Evolutionary conservation across 2,797 vertebrate species (phyloP), one percentile per base, ranked within the genome.

Genomic region (Microchirus variegatus): DNA sequence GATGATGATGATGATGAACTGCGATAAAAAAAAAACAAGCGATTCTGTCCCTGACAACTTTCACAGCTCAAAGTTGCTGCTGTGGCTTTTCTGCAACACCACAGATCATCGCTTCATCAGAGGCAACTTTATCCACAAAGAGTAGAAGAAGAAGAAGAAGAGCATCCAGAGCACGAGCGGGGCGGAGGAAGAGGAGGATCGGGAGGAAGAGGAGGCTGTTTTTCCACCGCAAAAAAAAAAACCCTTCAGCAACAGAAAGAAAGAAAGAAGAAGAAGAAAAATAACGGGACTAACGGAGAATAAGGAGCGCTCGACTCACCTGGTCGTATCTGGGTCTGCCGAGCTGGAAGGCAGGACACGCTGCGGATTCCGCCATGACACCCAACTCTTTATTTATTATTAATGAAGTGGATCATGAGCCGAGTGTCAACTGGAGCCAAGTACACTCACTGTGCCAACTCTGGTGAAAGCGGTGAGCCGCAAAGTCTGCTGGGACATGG

Each of bases 251-350:
- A 16, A 51, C 49, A n/a, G 16, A 16, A n/a, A n/a, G n/a, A n/a
- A n/a, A n/a, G n/a, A n/a, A 17, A 37, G 1, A n/a, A 51, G 7
- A 5, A 37, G 0, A 6, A 12, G 6, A 46, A 43, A 52, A 74
- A 41, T n/a, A 74, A n/a, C 59, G n/a, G 46, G 3, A 78, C 82
- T 83, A 40, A 46, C 17, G 62, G 46, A 52, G 45, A 22, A 14
- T 4, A 2, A n/a, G 17, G 26, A 4, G 18, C 0, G 2, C 15
- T 45, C 3, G 10, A 38, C 70, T 87, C 86, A 97, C 96, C 95
- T 98, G 96, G 73, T 96, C 93, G 80, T 95, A 97, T 42, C 95
- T 94, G 3, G 96, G 87, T 85, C 93, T 94, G 22, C 96, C 96
- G 78, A 97, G 92, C 89, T 91, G 93, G 87, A 98, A 98, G 53